These are phyloP conservation scores for Ailurus styani DNA, from an alignment of 2,113 vertebrate genomes.

Conservation along the genomic window DNA sequence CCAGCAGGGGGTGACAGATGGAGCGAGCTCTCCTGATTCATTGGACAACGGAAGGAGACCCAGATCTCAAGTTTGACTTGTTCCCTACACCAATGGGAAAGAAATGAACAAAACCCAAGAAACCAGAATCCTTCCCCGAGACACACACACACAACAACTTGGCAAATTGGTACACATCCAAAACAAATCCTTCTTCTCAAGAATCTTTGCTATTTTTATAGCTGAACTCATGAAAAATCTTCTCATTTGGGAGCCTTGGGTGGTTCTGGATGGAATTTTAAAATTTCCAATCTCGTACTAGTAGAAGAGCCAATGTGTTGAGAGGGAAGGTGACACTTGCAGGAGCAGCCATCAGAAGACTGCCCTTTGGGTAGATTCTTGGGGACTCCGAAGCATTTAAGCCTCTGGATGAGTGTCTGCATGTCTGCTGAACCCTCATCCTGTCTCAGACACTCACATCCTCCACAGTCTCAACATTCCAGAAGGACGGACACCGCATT, in stretches of 20 bases:
- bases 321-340: neutral
- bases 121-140: neutral
- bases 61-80: neutral
- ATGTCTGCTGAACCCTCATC: neutral
- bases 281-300: neutral
- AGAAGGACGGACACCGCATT: slow-evolving; percentile 55
- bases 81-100: neutral
- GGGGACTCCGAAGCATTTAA: neutral
- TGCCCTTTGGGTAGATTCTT: neutral
- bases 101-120: slow-evolving; percentile 7
- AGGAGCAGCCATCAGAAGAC: neutral
- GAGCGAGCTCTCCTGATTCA: neutral
- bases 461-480: neutral
- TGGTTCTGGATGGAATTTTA: neutral
- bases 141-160: neutral
- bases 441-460: neutral
- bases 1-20: neutral
- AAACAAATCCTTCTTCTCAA: slow-evolving; percentile 41
- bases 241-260: neutral
- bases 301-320: neutral
- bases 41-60: neutral
- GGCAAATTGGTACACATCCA: neutral
- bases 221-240: slow-evolving; percentile 4
- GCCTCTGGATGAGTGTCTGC: neutral
- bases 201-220: slow-evolving; percentile 60